Conservation (phyloP, 1,140 invertebrate species). For the Pseudomyrmex pallidus region DNA sequence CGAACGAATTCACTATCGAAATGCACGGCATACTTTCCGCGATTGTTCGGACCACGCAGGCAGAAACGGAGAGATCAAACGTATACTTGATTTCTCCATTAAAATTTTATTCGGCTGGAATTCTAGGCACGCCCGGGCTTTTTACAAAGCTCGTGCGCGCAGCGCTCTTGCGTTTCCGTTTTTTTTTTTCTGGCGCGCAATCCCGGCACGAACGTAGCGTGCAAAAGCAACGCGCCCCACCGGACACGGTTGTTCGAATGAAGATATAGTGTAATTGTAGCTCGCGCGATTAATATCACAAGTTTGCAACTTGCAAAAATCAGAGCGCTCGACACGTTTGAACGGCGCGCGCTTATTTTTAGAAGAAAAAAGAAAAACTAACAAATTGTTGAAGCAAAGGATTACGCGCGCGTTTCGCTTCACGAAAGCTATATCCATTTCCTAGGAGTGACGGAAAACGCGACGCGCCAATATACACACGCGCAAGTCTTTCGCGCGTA, state of each 20-base stretch:
- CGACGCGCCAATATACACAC: constrained; percentile 1
- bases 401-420: neutral
- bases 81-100: constrained; percentile 70
- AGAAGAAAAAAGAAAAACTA: neutral
- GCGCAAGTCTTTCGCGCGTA: constrained; percentile 19
- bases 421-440: constrained; percentile 22
- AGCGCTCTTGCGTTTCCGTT: constrained; percentile 29
- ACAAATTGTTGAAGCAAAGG: neutral
- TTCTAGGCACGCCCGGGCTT: constrained; percentile 25
- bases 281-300: neutral
- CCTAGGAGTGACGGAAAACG: neutral
- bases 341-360: neutral
- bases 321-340: neutral
- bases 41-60: constrained; percentile 61
- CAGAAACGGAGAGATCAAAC: constrained; percentile 59
- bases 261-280: constrained; percentile 10
- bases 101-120: constrained; percentile 64
- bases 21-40: constrained; percentile 62
- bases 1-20: constrained; percentile 57
- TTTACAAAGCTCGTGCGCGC: constrained; percentile 25
- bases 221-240: neutral
- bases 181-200: neutral
- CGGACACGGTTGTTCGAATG: neutral
- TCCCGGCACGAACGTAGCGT: neutral
- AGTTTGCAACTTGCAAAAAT: neutral